These are phyloP conservation scores for Enchytraeus crypticus DNA, from an alignment of 2,888 invertebrate genomes.

Conservation along the genomic window DNA sequence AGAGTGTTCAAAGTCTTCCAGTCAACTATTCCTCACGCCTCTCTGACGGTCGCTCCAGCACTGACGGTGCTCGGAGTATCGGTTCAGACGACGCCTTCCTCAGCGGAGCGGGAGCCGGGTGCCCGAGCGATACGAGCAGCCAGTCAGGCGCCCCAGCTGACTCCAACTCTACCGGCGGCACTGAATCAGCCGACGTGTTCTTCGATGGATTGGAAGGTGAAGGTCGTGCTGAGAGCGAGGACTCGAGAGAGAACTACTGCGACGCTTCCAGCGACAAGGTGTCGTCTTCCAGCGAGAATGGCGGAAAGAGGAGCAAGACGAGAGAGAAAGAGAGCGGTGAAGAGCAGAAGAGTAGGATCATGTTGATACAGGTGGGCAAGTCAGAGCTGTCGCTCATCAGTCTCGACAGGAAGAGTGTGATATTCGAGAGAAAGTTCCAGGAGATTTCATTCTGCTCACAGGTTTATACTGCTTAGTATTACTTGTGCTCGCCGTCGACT, in stretches of 20 bases:
- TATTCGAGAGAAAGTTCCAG: slow-evolving; percentile 75
- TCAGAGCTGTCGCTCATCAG: slow-evolving; percentile 80
- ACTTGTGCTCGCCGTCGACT: too few relatives aligned
- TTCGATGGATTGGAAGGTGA: background rate
- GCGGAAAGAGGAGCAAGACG: background rate
- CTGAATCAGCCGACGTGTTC: background rate
- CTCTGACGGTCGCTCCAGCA: background rate
- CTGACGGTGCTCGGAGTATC: background rate
- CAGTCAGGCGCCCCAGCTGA: too few relatives aligned
- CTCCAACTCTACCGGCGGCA: too few relatives aligned
- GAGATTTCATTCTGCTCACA: slow-evolving; percentile 81
- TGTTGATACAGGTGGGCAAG: slow-evolving; percentile 81
- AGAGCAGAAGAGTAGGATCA: slow-evolving; percentile 54
- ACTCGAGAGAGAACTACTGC: background rate
- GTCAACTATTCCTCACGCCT: slow-evolving; percentile 15
- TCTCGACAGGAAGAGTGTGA: slow-evolving; percentile 79
- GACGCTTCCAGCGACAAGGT: background rate
- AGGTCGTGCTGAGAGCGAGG: background rate
- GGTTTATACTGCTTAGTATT: too few relatives aligned
- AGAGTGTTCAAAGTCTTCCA: slow-evolving; percentile 43
- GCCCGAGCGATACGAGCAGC: too few relatives aligned
- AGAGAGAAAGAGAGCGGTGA: background rate
- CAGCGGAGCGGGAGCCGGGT: background rate
- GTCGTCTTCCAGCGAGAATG: background rate
- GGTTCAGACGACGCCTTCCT: slow-evolving; percentile 2